These are phyloP conservation scores for Didymodactylos carnosus DNA, from an alignment of 2,888 invertebrate genomes.

Conservation along the genomic window DNA sequence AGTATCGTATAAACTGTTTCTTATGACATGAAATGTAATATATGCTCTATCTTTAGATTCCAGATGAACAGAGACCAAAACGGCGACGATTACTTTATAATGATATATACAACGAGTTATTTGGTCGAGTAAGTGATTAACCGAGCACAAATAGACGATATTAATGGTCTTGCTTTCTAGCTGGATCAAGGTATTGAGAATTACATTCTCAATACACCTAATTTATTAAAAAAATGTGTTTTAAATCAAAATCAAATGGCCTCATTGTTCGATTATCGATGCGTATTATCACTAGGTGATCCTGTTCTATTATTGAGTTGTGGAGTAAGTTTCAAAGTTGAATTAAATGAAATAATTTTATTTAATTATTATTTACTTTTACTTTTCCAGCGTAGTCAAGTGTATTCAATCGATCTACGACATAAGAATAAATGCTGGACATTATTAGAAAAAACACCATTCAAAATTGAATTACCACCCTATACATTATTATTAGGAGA, in stretches of 20 bases:
- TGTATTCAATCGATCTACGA: background rate
- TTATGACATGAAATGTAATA: background rate
- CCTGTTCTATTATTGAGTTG: slow-evolving; percentile 6
- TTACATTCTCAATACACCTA: background rate
- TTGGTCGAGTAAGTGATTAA: background rate
- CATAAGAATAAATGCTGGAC: background rate
- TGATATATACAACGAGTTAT: background rate
- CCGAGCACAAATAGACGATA: no score
- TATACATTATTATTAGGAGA: slow-evolving; percentile 8
- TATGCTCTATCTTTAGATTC: background rate
- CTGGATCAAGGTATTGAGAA: background rate
- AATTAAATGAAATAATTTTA: no score
- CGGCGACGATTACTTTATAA: background rate
- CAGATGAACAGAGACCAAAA: background rate
- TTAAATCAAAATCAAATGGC: background rate
- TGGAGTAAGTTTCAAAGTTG: background rate
- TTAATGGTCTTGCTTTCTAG: no score
- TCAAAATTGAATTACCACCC: slow-evolving; percentile 10
- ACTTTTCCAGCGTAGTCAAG: background rate
- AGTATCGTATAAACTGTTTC: background rate
- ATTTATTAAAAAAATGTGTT: background rate
- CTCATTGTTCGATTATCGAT: slow-evolving; percentile 9
- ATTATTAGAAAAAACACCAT: background rate
- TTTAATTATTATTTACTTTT: background rate
- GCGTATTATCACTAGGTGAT: slow-evolving; percentile 1